These are phyloP conservation scores for Gandaritis pyraliata DNA, from an alignment of 2,888 invertebrate species.

Conservation along the genomic window DNA sequence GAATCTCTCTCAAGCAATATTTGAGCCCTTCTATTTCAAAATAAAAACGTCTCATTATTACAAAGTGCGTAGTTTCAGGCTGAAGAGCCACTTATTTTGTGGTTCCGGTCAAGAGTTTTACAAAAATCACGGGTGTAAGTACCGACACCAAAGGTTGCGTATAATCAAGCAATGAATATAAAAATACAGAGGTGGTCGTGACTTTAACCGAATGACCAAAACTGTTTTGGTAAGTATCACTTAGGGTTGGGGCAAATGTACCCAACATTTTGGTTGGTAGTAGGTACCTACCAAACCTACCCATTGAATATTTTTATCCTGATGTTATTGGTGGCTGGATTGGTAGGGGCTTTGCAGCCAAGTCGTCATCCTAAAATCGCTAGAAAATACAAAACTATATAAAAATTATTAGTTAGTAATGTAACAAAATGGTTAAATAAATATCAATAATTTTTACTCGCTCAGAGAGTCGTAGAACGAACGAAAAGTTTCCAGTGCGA, in stretches of 20 bases:
- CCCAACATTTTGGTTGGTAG: constrained; percentile 2
- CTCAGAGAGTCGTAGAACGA: too few species aligned
- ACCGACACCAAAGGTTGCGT: constrained; percentile 19
- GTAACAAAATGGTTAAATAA: too few species aligned
- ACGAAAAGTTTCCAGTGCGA: too few species aligned
- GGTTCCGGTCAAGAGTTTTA: constrained; percentile 5
- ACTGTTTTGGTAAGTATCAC: constrained; percentile 16
- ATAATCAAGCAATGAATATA: constrained; percentile 29
- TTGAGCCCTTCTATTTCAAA: too few species aligned
- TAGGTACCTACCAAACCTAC: too few species aligned
- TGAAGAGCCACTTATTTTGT: not conserved
- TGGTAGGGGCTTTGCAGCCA: too few species aligned
- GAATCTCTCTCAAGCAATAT: too few species aligned
- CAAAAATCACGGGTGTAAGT: constrained; percentile 6
- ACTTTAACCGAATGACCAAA: constrained; percentile 16
- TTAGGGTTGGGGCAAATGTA: constrained; percentile 13
- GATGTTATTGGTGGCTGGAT: too few species aligned
- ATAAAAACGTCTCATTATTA: not conserved
- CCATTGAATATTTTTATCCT: constrained; percentile 1
- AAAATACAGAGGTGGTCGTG: constrained; percentile 17
- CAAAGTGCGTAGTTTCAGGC: constrained; percentile 11
- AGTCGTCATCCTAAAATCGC: too few species aligned
- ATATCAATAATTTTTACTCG: too few species aligned
- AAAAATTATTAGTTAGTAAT: too few species aligned
- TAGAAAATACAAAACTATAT: too few species aligned